Percentiles rank a stretch among this genome's conserved stretches.
Evolutionary conservation across 1,140 invertebrate genomes (phyloP).

Genomic region (Papilio helenus): DNA sequence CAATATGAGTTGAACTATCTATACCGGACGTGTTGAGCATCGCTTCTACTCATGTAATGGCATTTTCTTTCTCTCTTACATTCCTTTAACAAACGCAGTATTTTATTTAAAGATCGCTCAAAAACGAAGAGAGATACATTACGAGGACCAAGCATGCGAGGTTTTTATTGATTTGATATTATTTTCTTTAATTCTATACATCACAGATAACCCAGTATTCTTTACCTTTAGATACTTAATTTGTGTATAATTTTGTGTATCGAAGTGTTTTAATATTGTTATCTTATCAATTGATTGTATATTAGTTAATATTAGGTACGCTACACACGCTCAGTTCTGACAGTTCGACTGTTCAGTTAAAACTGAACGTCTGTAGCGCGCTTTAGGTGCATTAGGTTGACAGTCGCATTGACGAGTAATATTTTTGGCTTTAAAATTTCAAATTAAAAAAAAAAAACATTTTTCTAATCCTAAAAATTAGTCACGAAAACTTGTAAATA

Average conservation of each 20-base stretch:
- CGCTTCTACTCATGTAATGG: constrained; percentile 43
- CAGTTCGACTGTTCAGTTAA: too few species aligned
- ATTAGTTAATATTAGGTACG: background rate
- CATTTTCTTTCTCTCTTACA: constrained; percentile 58
- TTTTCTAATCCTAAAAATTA: constrained; percentile 42
- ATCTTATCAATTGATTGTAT: constrained; percentile 31
- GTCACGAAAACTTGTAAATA: constrained; percentile 70
- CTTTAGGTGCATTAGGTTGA: background rate
- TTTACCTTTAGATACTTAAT: constrained; percentile 34
- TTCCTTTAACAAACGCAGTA: constrained; percentile 57
- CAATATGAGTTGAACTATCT: background rate
- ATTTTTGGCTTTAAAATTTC: constrained; percentile 39
- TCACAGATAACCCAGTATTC: constrained; percentile 41
- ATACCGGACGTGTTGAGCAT: constrained; percentile 6
- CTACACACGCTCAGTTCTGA: too few species aligned
- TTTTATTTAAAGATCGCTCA: constrained; percentile 42
- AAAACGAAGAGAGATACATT: constrained; percentile 52
- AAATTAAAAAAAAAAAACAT: constrained; percentile 17
- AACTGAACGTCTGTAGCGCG: too few species aligned
- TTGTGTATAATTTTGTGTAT: constrained; percentile 27
- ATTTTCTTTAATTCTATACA: constrained; percentile 14
- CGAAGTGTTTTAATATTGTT: constrained; percentile 34
- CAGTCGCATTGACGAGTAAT: constrained; percentile 26
- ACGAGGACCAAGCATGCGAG: constrained; percentile 52
- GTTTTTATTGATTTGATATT: constrained; percentile 38